phyloP scores from a whole-genome alignment of 2,797 vertebrate species.

The Semaprochilodus insignis region DNA sequence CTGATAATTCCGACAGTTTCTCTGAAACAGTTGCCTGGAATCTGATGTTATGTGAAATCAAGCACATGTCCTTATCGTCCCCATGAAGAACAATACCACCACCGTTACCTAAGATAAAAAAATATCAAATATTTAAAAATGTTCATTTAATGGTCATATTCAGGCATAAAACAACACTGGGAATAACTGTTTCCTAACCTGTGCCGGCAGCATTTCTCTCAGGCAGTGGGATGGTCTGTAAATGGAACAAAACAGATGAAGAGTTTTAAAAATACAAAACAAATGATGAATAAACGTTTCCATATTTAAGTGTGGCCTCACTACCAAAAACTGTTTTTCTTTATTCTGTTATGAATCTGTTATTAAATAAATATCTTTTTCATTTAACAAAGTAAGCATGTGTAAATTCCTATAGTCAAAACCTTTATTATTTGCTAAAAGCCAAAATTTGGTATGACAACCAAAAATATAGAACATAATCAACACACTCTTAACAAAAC shows the following conservation, averaged over 20 bases:
- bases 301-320: too few relatives aligned
- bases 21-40: background rate
- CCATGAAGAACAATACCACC: background rate
- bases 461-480: too few relatives aligned
- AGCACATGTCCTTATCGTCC: background rate
- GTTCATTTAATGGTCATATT: background rate
- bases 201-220: background rate
- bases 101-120: background rate
- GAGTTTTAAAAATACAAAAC: background rate
- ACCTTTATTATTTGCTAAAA: too few relatives aligned
- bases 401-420: too few relatives aligned
- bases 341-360: too few relatives aligned
- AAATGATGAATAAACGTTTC: too few relatives aligned
- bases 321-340: too few relatives aligned
- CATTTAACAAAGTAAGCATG: too few relatives aligned
- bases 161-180: background rate
- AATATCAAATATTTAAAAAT: background rate
- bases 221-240: background rate
- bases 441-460: too few relatives aligned
- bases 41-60: constrained; percentile 6
- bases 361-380: too few relatives aligned
- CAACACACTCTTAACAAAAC: too few relatives aligned
- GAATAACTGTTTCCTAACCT: background rate
- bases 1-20: background rate
- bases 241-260: background rate